Evolutionary conservation across 2,888 invertebrate genomes (phyloP), one percentile per base, ranked within the genome.

Genomic region (Cecidostiba fungosa): DNA sequence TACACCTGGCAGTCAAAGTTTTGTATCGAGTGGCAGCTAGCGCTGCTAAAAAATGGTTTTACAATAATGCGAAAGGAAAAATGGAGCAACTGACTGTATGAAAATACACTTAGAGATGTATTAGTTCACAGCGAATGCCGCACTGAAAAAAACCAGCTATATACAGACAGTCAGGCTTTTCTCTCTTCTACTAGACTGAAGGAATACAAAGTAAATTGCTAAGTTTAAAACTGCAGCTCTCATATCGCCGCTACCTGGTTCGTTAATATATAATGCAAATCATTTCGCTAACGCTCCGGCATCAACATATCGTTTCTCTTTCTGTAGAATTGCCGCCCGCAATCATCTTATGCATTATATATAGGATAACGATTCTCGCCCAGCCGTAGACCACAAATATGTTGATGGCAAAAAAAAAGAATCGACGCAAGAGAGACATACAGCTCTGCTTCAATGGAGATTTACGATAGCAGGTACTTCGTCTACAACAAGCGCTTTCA

Each of bases 391-490:
- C 50, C 5, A 16, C 5, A 50, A 50, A 50, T 19, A 50, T 1
- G 50, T 1, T 19, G 0, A 3, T 3, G 6, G 50, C 5, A 19
- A 19, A 50, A 19, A 19, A 50, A 50, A 50, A 16, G 19, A 19
- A 19, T 50, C 5, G 50, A 5, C 50, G 16, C 19, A 0, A 16
- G 1, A 3, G 6, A 50, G 19, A 0, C n/a, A n/a, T n/a, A n/a
- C 4, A 19, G 50, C 10, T 50, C 19, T 19, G 50, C 50, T 19
- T 3, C n/a, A n/a, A 59, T 59, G 54, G 54, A 59, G 23, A 59
- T 59, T 59, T 59, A 59, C n/a, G 54, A 59, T n/a, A 59, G 54
- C n/a, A 59, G 8, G 23, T 59, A 59, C n/a, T 59, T 59, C n/a
- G 1, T 59, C 23, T 6, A 59, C n/a, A 59, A 59, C 6, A 59